Base-by-base conservation (phyloP, 2,888 invertebrate species). In the Hesperia comma region DNA sequence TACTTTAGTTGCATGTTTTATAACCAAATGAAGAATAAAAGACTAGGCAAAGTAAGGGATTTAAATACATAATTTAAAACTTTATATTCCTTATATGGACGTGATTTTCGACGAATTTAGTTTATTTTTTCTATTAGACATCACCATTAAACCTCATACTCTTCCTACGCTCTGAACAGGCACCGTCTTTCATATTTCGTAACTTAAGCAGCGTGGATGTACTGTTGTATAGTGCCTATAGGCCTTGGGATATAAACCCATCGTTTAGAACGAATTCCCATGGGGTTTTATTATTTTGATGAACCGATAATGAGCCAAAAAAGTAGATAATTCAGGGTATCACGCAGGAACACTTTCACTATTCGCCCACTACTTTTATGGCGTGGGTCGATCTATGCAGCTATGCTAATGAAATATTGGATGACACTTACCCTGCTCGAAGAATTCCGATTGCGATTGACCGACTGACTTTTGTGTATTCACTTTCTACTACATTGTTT, bases 301-400 rank as follows among this genome's bases (percentile, higher is more conserved):
- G 14, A 26, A 14, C 26, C 54, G 19, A 64, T 43, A 17, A 49
- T 19, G 49, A 10, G 49, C 19, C 2, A 10, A 17, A 49, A 49
- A 19, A 19, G 10, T 46, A 2, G 46, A 53, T 60, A 43, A 66
- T 66, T 66, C 53, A 53, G 60, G 15, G 40, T 60, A 54, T 66
- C 60, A 19, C 6, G 46, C 55, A 70, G 69, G 41, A 77, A 74
- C 77, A 86, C 89, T 89, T 90, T 90, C 88, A 83, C 86, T 86
- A 71, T 74, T 79, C 83, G 79, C 85, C 86, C 83, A 88, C 87
- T 70, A 73, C 14, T 71, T 79, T 79, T 75, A 75, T 19, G 76
- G 70, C 75, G 81, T 84, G 81, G 82, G 81, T 79, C 49, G 55
- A 41, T 61, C 53, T 26, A 26, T 60, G 66, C 43, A 41, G 56